Evolutionary conservation across 2,888 invertebrate genomes (phyloP).

Genomic region (Isotomurus palustris): DNA sequence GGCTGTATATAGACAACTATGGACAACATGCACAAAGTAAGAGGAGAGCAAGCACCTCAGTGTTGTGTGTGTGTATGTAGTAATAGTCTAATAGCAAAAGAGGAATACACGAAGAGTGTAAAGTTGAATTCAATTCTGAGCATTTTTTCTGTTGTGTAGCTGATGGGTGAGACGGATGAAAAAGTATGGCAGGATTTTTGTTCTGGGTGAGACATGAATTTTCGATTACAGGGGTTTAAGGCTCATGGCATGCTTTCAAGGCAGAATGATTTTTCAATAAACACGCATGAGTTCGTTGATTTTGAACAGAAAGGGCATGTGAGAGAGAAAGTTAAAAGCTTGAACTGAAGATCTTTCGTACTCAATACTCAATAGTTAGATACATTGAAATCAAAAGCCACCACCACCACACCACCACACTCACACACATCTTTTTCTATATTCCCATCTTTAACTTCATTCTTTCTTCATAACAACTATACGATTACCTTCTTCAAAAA

Average conservation of each 20-base stretch:
- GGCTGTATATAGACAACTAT: too few relatives aligned
- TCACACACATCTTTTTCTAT: too few relatives aligned
- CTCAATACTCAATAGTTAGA: constrained; percentile 5
- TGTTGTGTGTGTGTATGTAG: too few relatives aligned
- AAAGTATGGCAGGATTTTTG: constrained; percentile 47
- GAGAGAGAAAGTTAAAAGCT: constrained; percentile 46
- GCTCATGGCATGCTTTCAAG: constrained; percentile 47
- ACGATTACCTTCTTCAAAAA: too few relatives aligned
- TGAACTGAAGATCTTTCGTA: constrained; percentile 25
- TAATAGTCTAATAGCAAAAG: too few relatives aligned
- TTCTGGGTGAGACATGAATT: constrained; percentile 47
- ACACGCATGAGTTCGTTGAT: constrained; percentile 47
- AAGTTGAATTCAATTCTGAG: constrained; percentile 31
- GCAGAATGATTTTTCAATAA: constrained; percentile 47
- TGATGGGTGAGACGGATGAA: constrained; percentile 33
- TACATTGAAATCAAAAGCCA: constrained; percentile 16
- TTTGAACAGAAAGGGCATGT: constrained; percentile 41
- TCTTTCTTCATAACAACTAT: too few relatives aligned
- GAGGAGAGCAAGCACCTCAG: too few relatives aligned
- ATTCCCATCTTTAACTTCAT: too few relatives aligned
- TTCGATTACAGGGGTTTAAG: constrained; percentile 47
- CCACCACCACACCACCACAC: too few relatives aligned
- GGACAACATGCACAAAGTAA: too few relatives aligned
- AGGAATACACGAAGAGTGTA: too few relatives aligned
- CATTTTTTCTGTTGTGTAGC: constrained; percentile 12